Conservation (phyloP, 2,888 invertebrate species). For the Auanema freiburgensis region DNA sequence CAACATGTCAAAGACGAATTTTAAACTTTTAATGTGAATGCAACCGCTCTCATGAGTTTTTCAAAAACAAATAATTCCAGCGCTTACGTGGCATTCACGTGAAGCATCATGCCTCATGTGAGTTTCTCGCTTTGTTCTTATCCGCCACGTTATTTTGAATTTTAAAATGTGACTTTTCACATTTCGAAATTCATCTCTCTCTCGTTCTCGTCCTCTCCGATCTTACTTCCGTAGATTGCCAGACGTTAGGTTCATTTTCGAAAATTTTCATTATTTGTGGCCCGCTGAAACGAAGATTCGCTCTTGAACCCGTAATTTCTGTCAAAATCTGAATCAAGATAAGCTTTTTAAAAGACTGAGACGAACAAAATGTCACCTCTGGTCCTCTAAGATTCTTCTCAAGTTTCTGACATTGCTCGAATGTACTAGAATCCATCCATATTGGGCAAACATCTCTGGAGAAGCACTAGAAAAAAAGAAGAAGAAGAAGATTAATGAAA, state of each 20-base stretch:
- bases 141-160: neutral
- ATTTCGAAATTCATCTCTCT: neutral
- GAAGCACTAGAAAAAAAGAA: slow-evolving; percentile 70
- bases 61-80: no score
- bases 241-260: slow-evolving; percentile 75
- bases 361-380: slow-evolving; percentile 68
- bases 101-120: neutral
- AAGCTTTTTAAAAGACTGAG: neutral
- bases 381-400: slow-evolving; percentile 82
- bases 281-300: slow-evolving; percentile 88
- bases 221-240: slow-evolving; percentile 75
- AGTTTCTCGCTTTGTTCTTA: neutral
- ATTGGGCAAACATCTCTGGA: slow-evolving; percentile 81
- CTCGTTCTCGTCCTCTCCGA: no score
- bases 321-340: slow-evolving; percentile 38
- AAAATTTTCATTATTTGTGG: slow-evolving; percentile 87
- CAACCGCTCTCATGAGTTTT: neutral
- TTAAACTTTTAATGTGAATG: neutral
- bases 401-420: slow-evolving; percentile 76
- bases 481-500: slow-evolving; percentile 52
- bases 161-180: no score
- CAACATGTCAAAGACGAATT: neutral
- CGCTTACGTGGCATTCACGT: no score
- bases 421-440: slow-evolving; percentile 93
- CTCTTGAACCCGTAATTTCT: slow-evolving; percentile 77